These are phyloP conservation scores for Eretmodus cyanostictus DNA, from an alignment of 2,113 vertebrate species.

Conservation along the genomic window DNA sequence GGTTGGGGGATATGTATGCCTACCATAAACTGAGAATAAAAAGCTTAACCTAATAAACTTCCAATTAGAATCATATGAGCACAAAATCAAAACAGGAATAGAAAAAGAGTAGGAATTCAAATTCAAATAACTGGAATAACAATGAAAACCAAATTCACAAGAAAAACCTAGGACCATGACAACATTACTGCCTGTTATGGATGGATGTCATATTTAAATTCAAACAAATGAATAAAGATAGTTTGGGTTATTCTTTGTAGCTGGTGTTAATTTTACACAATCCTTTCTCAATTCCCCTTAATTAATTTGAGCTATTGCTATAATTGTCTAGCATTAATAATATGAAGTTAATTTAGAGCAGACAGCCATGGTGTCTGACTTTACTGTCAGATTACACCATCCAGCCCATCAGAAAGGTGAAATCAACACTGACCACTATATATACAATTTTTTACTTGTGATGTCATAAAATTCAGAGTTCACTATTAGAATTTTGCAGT, in stretches of 20 bases:
- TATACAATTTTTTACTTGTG: accelerated
- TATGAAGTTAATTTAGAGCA: background rate
- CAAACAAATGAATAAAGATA: background rate
- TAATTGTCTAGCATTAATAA: background rate
- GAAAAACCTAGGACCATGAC: background rate
- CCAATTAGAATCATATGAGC: background rate
- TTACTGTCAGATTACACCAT: background rate
- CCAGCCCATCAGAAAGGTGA: background rate
- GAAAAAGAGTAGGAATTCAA: background rate
- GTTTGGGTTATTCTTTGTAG: background rate
- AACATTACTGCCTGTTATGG: background rate
- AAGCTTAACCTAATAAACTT: background rate
- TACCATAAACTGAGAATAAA: background rate
- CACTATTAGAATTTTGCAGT: background rate
- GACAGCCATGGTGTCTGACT: background rate
- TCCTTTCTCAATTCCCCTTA: background rate
- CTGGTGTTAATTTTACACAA: background rate
- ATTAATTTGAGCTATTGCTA: background rate
- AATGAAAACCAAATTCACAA: background rate
- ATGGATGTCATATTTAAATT: background rate
- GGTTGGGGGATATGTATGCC: background rate
- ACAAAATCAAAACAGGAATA: background rate
- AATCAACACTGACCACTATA: background rate
- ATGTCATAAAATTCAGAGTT: background rate
- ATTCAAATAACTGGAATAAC: background rate